phyloP scores from a whole-genome alignment of 2,797 vertebrate genomes.

The Paguma larvata region DNA sequence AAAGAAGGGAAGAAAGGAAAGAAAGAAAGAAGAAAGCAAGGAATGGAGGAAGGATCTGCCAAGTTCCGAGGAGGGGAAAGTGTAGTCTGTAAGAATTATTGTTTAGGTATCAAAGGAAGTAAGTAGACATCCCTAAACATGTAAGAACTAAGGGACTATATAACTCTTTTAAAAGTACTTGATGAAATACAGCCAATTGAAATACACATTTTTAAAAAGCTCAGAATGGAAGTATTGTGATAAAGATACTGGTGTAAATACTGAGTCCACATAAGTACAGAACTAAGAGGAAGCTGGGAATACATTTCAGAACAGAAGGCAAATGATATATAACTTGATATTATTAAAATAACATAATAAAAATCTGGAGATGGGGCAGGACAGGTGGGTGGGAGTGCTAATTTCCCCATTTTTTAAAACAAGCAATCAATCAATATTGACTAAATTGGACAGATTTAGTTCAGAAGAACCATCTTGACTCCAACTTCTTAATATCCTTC shows the following conservation, averaged over 20 bases:
- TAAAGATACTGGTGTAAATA: slow-evolving; percentile 20
- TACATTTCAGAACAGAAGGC: slow-evolving; percentile 70
- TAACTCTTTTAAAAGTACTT: not conserved
- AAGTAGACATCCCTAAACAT: not conserved
- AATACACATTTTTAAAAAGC: not conserved
- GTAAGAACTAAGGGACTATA: not conserved
- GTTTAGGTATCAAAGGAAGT: not conserved
- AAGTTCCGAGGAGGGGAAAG: not conserved
- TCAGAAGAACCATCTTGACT: slow-evolving; percentile 39
- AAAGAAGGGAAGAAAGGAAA: no score
- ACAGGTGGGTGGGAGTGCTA: slow-evolving; percentile 59
- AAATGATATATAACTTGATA: slow-evolving; percentile 65
- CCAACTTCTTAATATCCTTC: slow-evolving; percentile 42
- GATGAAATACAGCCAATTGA: not conserved
- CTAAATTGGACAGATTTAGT: slow-evolving; percentile 69
- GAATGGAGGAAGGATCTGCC: not conserved
- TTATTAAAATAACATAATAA: slow-evolving; percentile 74
- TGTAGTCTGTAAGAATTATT: not conserved
- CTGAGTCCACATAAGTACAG: slow-evolving; percentile 10
- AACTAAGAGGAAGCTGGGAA: slow-evolving; percentile 37
- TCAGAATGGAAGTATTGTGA: not conserved
- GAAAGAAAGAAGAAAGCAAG: not conserved
- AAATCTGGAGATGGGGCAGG: slow-evolving; percentile 62
- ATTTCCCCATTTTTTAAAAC: slow-evolving; percentile 73
- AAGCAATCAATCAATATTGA: slow-evolving; percentile 77